These are phyloP conservation scores for Montipora sp. DNA, from an alignment of 64 coral and sea anemone species.

Conservation along the genomic window DNA sequence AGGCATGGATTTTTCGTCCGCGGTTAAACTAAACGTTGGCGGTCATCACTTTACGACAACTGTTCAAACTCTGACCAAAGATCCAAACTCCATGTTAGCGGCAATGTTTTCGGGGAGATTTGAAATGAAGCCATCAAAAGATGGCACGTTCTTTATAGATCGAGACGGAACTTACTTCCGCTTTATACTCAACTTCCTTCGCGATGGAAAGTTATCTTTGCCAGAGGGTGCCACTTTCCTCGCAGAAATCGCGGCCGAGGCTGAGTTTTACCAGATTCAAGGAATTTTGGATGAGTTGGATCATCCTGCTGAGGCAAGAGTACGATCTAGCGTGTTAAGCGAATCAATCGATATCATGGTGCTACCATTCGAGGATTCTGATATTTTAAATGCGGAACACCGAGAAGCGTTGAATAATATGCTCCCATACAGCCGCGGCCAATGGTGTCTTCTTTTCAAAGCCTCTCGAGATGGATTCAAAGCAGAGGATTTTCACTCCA, in stretches of 20 bases:
- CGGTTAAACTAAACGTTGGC: conserved; percentile 71
- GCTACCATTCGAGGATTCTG: background rate
- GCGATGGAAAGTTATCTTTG: conserved; percentile 47
- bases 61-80: conserved; percentile 73
- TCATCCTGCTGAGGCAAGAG: background rate
- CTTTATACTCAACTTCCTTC: conserved; percentile 82
- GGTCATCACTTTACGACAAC: conserved; percentile 78
- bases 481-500: too few species aligned
- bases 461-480: background rate
- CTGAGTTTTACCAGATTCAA: background rate
- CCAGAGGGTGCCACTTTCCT: background rate
- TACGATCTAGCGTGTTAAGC: too few species aligned
- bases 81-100: conserved; percentile 82
- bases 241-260: background rate
- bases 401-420: too few species aligned
- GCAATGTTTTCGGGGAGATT: conserved; percentile 89
- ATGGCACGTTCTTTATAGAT: conserved; percentile 86
- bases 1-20: too few species aligned
- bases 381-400: background rate
- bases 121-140: conserved; percentile 43
- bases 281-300: background rate
- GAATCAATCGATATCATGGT: too few species aligned
- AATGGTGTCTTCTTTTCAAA: background rate
- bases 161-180: conserved; percentile 90
- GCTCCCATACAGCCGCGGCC: background rate